Evolutionary conservation across 2,797 vertebrate species (phyloP), one percentile per base, ranked within the genome.

Genomic region (Sardinella longiceps): DNA sequence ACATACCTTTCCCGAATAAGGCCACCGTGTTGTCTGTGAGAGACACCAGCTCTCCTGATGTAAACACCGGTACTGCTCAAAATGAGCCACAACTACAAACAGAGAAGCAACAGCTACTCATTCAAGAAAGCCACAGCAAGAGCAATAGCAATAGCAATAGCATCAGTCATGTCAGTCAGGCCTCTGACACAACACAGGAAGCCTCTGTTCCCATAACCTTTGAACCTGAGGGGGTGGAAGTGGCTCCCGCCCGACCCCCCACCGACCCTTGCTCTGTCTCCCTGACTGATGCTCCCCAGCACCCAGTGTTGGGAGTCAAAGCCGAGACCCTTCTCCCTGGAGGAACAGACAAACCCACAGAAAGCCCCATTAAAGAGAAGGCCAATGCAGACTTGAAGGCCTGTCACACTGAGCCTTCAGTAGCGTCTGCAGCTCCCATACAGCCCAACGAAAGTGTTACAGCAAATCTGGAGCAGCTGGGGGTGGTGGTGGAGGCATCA

Each of bases 21-120:
- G 58, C 84, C 56, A 84, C 82, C 81, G 89, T 91, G 63, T 84
- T 84, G 70, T 10, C 46, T 81, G 84, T 50, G 85, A 81, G 89
- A 82, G 74, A 60, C 83, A 81, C 63, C 56, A 80, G 80, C 6
- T 5, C 81, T 30, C 46, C 23, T 23, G n/a, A 15, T 48, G 83
- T 56, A 56, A 81, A 80, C 86, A 81, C 84, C 23, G 81, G 48
- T 51, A 39, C 85, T 63, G 84, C 81, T 70, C 63, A 84, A 23
- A 18, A n/a, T 25, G 77, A 30, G 83, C 20, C 58, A 60, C 48
- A 82, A 37, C 30, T 80, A 25, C 80, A 83, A 84, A 82, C 83
- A 70, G 74, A 85, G 23, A 83, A 84, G 53, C 84, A 85, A 30
- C 30, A 33, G 30, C 33, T 18, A 5, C 84, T 82, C 0, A 43